Percentiles rank a stretch among this genome's conserved stretches.
Conservation (phyloP, 2,797 vertebrate species). For the Florisuga fusca region DNA sequence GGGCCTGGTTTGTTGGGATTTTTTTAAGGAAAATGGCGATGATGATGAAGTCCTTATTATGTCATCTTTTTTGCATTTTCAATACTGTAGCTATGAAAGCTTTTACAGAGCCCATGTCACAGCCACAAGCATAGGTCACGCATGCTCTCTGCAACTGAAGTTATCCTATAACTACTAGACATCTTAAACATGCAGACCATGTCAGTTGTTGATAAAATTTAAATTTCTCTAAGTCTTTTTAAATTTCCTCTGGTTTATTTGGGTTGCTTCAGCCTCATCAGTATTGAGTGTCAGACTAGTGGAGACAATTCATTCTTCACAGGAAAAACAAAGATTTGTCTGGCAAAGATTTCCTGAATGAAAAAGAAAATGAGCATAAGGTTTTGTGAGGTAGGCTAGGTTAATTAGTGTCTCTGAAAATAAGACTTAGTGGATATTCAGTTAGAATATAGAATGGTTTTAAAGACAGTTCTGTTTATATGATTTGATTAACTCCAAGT, state of each 20-base stretch:
- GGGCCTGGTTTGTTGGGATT: no score
- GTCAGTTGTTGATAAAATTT: background rate
- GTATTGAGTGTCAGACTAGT: background rate
- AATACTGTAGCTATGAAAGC: background rate
- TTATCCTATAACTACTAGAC: background rate
- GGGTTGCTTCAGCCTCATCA: background rate
- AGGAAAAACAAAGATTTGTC: background rate
- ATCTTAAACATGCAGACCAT: background rate
- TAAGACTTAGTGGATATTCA: background rate
- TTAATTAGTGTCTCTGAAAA: slow-evolving; percentile 29
- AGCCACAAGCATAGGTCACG: fast-evolving
- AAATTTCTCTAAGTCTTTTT: background rate
- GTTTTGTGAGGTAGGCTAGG: background rate
- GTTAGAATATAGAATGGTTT: slow-evolving; percentile 19
- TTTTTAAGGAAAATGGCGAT: background rate
- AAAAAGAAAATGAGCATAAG: background rate
- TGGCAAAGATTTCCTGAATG: slow-evolving; percentile 17
- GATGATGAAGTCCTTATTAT: background rate
- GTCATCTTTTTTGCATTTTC: background rate
- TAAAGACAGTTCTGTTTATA: background rate
- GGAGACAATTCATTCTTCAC: background rate
- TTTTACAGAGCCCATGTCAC: background rate
- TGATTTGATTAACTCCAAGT: slow-evolving; percentile 18
- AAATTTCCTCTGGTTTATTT: background rate
- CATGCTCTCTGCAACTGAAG: background rate